Base-by-base conservation (phyloP, 37 sponge, comb jelly and placozoan genomes). In the Hormiphora californensis region DNA sequence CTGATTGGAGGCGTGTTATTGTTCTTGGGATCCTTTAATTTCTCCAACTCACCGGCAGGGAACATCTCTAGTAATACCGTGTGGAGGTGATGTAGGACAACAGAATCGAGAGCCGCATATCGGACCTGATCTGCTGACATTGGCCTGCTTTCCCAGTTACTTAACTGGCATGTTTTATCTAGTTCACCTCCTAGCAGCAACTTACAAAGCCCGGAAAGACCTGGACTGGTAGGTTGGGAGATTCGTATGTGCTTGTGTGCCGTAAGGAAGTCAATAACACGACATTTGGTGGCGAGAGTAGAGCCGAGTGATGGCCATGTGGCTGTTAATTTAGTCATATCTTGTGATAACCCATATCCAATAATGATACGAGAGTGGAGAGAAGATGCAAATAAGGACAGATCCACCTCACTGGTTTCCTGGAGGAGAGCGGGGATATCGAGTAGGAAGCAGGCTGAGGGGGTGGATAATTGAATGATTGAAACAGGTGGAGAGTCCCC, bases 211-310 rank as follows among this genome's bases (percentile, higher is more conserved):
- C 81, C 9, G 44, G 81, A 43, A 4, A 73, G 22, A 0, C 81
- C 81, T n/a, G n/a, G n/a, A n/a, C n/a, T n/a, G 1, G 81, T 73
- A 4, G 7, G 4, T 40, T 40, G 40, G 25, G 46, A 43, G 81
- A 73, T 36, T 9, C 81, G 41, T 39, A 73, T 73, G 44, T 43
- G 46, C 43, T 73, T 73, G 81, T 73, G 81, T n/a, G 81, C 81
- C 43, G 43, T 41, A 1, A 46, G 23, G 19, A 73, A 33, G 23
- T 73, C 81, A 39, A 73, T 46, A 40, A 73, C 46, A 5, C 44
- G 21, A 32, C 11, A 23, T 23, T 73, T 43, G 46, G 41, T 36
- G 2, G n/a, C 23, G 9, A 73, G 35, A 5, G 5, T 41, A 12
- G 7, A 22, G 11, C 81, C 46, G 28, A 73, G 27, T 27, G 43